Percentiles rank a stretch among this genome's conserved stretches.
Conservation (phyloP, 2,888 invertebrate species). For the Coelogynopora nodosa region DNA sequence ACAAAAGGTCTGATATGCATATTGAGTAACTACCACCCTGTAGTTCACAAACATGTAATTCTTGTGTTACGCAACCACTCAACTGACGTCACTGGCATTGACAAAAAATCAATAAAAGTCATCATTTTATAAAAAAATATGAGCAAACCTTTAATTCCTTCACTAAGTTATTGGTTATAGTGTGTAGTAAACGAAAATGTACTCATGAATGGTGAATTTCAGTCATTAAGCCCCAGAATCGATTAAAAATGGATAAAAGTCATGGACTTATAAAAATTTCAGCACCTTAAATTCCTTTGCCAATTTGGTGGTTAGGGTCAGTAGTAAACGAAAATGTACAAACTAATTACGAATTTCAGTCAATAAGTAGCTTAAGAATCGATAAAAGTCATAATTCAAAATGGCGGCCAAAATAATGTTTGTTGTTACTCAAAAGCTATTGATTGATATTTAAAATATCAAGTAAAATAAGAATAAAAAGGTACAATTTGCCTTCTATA, state of each 20-base stretch:
- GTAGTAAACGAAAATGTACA: background rate
- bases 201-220: background rate
- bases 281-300: background rate
- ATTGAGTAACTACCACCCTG: background rate
- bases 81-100: background rate
- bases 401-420: too few relatives aligned
- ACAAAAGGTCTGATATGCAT: background rate
- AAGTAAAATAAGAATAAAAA: too few relatives aligned
- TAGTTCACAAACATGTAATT: background rate
- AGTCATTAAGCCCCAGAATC: background rate
- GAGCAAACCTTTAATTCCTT: background rate
- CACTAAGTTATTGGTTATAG: background rate
- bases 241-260: background rate
- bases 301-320: background rate
- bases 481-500: too few relatives aligned
- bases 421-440: too few relatives aligned
- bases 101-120: background rate
- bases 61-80: background rate
- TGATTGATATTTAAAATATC: too few relatives aligned
- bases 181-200: background rate
- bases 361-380: background rate
- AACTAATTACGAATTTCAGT: background rate
- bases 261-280: background rate
- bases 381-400: background rate
- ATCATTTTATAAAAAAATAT: background rate